Evolutionary conservation across 1,140 invertebrate genomes (phyloP), one percentile per base, ranked within the genome.

Genomic region (Hetaerina americana): DNA sequence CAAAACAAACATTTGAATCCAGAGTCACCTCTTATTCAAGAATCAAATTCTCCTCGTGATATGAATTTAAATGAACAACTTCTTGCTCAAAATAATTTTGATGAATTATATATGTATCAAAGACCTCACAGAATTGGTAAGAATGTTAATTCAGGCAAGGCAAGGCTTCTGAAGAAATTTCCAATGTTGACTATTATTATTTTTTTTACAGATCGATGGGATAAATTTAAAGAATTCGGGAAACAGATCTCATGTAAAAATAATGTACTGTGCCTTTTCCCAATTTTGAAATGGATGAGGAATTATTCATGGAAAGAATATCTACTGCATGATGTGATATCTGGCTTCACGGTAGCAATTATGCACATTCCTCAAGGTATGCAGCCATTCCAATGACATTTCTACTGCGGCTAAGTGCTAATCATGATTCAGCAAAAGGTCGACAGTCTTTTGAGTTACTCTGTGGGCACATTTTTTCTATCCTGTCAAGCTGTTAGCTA

Each of bases 321-420:
- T 76, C 77, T 87, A 70, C 69, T 83, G 0, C 80, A 81, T n/a
- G 88, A 89, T 78, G 69, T 87, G 3, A 78, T 87, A 3, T 83
- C 86, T 68, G 87, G 87, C 24, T 79, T 86, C 69, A 92, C 90
- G 0, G 88, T 92, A 1, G 89, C 88, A 12, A 84, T 92, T 40
- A 88, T 93, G 85, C 89, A 93, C 76, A 90, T 93, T 72, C 91
- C 90, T n/a, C 91, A 93, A 86, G 90, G 88, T 87, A 79, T 77
- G n/a, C n/a, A n/a, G n/a, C n/a, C n/a, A n/a, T n/a, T n/a, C n/a
- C n/a, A n/a, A n/a, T n/a, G n/a, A n/a, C n/a, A n/a, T n/a, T n/a
- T n/a, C n/a, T n/a, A n/a, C n/a, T n/a, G n/a, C n/a, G n/a, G n/a
- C n/a, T n/a, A n/a, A n/a, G n/a, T n/a, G n/a, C n/a, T n/a, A n/a